These are phyloP conservation scores for Narcine bancroftii DNA, from an alignment of 2,113 vertebrate species.

Conservation along the genomic window DNA sequence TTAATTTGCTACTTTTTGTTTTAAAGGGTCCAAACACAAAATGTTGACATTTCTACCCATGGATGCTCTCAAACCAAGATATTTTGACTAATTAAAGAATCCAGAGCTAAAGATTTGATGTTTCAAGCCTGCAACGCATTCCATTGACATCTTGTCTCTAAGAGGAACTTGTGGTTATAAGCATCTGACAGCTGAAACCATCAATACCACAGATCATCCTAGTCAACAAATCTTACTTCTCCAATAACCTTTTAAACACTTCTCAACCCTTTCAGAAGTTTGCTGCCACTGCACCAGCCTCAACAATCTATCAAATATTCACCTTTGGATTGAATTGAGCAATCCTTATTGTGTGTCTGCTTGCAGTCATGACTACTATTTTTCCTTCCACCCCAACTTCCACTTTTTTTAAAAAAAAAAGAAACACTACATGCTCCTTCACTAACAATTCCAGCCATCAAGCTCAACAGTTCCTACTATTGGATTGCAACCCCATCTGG, in stretches of 20 bases:
- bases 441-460: no score
- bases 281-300: background rate
- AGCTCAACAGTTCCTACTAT: no score
- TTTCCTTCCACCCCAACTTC: background rate
- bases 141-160: background rate
- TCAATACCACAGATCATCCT: background rate
- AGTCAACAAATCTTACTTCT: background rate
- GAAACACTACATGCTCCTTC: no score
- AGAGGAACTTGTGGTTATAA: background rate
- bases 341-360: background rate
- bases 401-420: no score
- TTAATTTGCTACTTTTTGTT: no score
- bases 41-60: no score
- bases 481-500: no score
- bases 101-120: no score
- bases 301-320: background rate
- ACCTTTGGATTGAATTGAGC: background rate
- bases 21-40: no score
- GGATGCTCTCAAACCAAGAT: no score
- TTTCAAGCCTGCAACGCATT: background rate
- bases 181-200: background rate
- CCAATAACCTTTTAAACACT: background rate
- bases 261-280: background rate
- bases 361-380: background rate
- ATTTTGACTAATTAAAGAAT: no score